Conservation (phyloP, 2,888 invertebrate species). For the Morinoia aosen region DNA sequence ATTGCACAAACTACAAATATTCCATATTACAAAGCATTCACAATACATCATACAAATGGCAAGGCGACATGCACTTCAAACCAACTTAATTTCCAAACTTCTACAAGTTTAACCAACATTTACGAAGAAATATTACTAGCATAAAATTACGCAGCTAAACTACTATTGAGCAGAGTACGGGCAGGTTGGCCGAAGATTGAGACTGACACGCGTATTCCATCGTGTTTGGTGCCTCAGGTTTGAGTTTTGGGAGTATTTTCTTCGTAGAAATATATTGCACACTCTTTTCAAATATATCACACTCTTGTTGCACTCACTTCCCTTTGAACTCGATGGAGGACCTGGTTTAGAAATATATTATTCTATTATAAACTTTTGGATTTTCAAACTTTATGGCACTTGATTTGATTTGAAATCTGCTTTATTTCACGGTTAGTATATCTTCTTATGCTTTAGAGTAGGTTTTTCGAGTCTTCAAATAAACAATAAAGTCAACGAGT, state of each 20-base stretch:
- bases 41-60: neutral
- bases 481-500: neutral
- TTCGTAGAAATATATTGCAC: neutral
- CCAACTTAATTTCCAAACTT: neutral
- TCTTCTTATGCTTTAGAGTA: neutral
- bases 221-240: neutral
- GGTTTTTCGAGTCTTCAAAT: neutral
- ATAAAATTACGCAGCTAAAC: neutral
- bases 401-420: neutral
- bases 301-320: neutral
- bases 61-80: neutral
- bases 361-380: neutral
- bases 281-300: neutral
- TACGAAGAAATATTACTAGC: neutral
- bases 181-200: neutral
- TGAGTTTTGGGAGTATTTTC: neutral
- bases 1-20: neutral
- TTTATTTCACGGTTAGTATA: neutral
- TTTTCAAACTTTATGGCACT: neutral
- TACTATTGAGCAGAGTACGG: constrained; percentile 21
- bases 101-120: neutral
- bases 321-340: neutral
- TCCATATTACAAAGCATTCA: neutral
- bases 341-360: neutral
- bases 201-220: neutral